Conservation (phyloP, 2,797 vertebrate species). For the Nannoperca obscura region DNA sequence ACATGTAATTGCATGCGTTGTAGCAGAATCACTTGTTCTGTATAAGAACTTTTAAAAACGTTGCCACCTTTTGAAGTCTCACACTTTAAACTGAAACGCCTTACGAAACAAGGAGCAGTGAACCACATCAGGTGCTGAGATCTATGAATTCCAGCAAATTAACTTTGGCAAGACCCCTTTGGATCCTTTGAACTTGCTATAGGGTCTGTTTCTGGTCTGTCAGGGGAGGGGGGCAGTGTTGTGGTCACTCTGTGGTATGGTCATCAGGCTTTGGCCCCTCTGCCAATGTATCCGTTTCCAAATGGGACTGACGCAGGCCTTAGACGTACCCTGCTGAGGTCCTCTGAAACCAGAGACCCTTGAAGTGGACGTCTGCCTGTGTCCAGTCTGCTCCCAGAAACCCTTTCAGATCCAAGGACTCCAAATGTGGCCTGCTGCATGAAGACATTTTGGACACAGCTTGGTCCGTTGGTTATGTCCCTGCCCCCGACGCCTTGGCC, state of each 20-base stretch:
- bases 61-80: slow-evolving; percentile 74
- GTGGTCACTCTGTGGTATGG: slow-evolving; percentile 80
- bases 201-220: slow-evolving; percentile 82
- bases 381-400: slow-evolving; percentile 87
- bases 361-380: slow-evolving; percentile 96
- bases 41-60: slow-evolving; percentile 44
- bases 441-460: slow-evolving; percentile 85
- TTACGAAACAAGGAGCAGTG: slow-evolving; percentile 63
- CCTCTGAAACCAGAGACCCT: slow-evolving; percentile 98
- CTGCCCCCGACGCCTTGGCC: slow-evolving; percentile 61
- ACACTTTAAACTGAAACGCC: slow-evolving; percentile 63
- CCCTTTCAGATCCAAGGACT: slow-evolving; percentile 82
- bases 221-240: slow-evolving; percentile 65
- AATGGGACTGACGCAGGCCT: slow-evolving; percentile 82
- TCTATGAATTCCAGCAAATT: slow-evolving; percentile 79
- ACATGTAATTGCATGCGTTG: slow-evolving; percentile 22
- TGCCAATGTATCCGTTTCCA: slow-evolving; percentile 90
- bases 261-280: slow-evolving; percentile 80
- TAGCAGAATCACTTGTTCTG: slow-evolving; percentile 44
- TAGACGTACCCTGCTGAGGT: slow-evolving; percentile 94
- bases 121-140: slow-evolving; percentile 78
- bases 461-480: slow-evolving; percentile 77
- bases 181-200: slow-evolving; percentile 82
- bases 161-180: slow-evolving; percentile 79
- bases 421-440: slow-evolving; percentile 88